Conservation (phyloP, 2,888 invertebrate genomes). For the Trachelus iudaicus region DNA sequence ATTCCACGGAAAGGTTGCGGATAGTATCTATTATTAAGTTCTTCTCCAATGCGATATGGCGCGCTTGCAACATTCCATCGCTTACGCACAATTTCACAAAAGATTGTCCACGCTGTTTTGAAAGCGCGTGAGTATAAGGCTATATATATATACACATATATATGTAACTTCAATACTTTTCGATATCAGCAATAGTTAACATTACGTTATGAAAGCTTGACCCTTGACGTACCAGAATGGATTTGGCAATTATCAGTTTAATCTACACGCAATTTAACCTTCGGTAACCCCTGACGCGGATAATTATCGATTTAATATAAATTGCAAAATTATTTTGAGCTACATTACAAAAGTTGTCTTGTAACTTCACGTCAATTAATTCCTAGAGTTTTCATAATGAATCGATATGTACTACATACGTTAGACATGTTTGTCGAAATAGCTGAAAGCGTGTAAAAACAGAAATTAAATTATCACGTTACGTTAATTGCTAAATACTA, state of each 20-base stretch:
- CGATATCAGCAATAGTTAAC: not conserved
- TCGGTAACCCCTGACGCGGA: not conserved
- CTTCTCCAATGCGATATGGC: not conserved
- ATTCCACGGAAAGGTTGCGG: slow-evolving; percentile 11
- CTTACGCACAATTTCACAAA: not conserved
- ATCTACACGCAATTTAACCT: not conserved
- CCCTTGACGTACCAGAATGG: not conserved
- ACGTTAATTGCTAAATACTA: not conserved
- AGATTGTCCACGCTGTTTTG: not conserved
- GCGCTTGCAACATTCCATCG: not conserved
- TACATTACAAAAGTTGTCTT: not conserved
- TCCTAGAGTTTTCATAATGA: not conserved
- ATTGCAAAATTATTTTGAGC: not conserved
- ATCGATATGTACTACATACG: not conserved
- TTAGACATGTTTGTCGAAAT: not conserved
- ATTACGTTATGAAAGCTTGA: not conserved
- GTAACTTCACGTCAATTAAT: not conserved
- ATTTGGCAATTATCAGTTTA: not conserved
- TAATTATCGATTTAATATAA: not conserved
- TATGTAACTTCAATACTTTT: not conserved
- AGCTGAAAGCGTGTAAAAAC: not conserved
- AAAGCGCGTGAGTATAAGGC: not conserved
- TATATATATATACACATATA: not conserved
- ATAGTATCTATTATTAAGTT: slow-evolving; percentile 20
- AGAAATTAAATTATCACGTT: not conserved